phyloP scores from a whole-genome alignment of 2,888 invertebrate species.

The Cartodere bifasciata region DNA sequence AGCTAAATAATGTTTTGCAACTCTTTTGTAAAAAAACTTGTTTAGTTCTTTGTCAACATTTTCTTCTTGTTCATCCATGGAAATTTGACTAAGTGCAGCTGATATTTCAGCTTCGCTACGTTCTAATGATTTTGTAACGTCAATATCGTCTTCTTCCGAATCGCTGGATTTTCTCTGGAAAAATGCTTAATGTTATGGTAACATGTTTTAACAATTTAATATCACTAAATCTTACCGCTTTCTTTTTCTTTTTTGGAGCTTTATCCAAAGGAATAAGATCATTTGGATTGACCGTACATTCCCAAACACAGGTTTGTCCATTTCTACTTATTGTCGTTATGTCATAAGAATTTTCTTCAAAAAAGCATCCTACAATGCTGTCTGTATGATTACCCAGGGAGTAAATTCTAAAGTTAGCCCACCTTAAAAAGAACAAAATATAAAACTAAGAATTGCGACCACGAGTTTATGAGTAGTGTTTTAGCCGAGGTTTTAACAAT shows the following conservation, averaged over 20 bases:
- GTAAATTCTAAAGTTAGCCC: slow-evolving; percentile 62
- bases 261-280: slow-evolving; percentile 43
- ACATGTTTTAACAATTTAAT: not conserved
- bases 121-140: slow-evolving; percentile 44
- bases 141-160: slow-evolving; percentile 57
- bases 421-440: slow-evolving; percentile 18
- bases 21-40: slow-evolving; percentile 52
- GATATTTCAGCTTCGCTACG: slow-evolving; percentile 36
- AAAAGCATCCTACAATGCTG: slow-evolving; percentile 73
- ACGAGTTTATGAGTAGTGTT: not conserved
- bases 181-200: not conserved
- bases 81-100: slow-evolving; percentile 32
- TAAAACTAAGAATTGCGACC: not conserved
- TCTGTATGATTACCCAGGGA: slow-evolving; percentile 77
- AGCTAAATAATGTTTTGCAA: slow-evolving; percentile 61
- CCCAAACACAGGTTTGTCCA: slow-evolving; percentile 78
- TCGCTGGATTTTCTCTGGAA: slow-evolving; percentile 31
- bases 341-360: slow-evolving; percentile 76
- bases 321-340: slow-evolving; percentile 72
- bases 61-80: slow-evolving; percentile 33
- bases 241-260: slow-evolving; percentile 40
- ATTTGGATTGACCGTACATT: slow-evolving; percentile 61
- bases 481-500: no score
- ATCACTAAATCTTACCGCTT: not conserved
- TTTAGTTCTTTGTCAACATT: slow-evolving; percentile 31